Conservation (phyloP, 2,888 invertebrate species). For the Anagyrus pseudococci region DNA sequence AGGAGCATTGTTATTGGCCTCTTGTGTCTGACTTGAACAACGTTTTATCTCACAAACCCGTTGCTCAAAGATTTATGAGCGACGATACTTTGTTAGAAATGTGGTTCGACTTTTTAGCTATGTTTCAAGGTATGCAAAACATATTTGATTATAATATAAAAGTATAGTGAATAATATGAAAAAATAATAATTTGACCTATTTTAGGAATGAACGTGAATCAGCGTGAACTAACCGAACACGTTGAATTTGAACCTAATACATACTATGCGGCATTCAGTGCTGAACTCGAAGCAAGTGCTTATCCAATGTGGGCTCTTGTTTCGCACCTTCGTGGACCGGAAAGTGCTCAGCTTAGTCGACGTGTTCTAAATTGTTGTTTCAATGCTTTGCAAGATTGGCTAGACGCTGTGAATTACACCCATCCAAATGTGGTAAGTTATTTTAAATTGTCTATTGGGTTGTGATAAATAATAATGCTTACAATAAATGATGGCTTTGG, state of each 20-base stretch:
- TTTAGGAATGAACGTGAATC: slow-evolving; percentile 95
- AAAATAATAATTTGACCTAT: neutral
- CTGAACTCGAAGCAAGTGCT: slow-evolving; percentile 95
- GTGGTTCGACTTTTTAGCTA: slow-evolving; percentile 94
- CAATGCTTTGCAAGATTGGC: slow-evolving; percentile 84
- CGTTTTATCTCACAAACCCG: slow-evolving; percentile 89
- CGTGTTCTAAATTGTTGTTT: slow-evolving; percentile 80
- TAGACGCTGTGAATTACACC: slow-evolving; percentile 81
- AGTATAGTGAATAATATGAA: neutral
- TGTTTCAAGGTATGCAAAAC: slow-evolving; percentile 84
- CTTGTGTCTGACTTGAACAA: slow-evolving; percentile 96
- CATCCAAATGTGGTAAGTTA: slow-evolving; percentile 71
- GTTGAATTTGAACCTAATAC: slow-evolving; percentile 97
- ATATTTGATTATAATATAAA: slow-evolving; percentile 4
- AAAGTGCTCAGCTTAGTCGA: slow-evolving; percentile 76
- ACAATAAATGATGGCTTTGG: no score
- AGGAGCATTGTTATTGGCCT: slow-evolving; percentile 98
- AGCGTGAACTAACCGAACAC: slow-evolving; percentile 87
- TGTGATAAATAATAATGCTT: no score
- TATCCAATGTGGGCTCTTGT: slow-evolving; percentile 98
- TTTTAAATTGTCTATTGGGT: no score
- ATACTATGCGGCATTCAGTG: slow-evolving; percentile 97
- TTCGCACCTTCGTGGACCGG: slow-evolving; percentile 80
- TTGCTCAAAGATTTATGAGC: slow-evolving; percentile 87
- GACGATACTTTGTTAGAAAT: slow-evolving; percentile 89